Percentiles rank a stretch among this genome's conserved stretches.
These are phyloP conservation scores for Tamias sibiricus DNA, from an alignment of 2,113 vertebrate genomes.

Conservation along the genomic window DNA sequence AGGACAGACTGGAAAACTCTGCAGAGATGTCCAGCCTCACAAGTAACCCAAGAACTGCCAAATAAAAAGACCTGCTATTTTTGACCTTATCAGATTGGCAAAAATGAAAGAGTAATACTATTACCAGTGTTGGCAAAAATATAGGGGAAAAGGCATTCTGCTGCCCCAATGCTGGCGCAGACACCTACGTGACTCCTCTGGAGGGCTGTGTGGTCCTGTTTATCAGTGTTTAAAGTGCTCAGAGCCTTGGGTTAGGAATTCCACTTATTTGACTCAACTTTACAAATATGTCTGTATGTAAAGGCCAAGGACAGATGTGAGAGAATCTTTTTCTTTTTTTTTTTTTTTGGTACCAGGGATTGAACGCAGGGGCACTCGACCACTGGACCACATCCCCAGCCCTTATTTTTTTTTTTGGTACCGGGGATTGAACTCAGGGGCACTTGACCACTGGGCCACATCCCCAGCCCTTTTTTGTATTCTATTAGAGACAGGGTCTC, in stretches of 20 bases:
- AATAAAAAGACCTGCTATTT: constrained; percentile 63
- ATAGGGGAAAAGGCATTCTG: background rate
- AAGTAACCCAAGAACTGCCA: background rate
- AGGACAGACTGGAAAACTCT: background rate
- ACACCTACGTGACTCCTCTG: rapidly evolving
- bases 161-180: rapidly evolving
- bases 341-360: too few species aligned
- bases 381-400: too few species aligned
- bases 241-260: background rate
- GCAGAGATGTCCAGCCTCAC: background rate
- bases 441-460: too few species aligned
- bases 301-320: background rate
- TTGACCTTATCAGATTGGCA: constrained; percentile 69
- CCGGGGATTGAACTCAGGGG: too few species aligned
- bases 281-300: background rate
- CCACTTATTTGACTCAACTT: background rate
- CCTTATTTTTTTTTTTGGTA: too few species aligned
- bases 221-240: background rate
- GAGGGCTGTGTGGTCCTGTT: too few species aligned
- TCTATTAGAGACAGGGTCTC: too few species aligned
- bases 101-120: constrained; percentile 19
- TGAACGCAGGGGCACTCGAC: too few species aligned
- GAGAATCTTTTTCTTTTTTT: too few species aligned
- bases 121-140: background rate
- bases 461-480: too few species aligned